phyloP scores from a whole-genome alignment of 2,888 invertebrate genomes.

The Dolichopus griseipennis region DNA sequence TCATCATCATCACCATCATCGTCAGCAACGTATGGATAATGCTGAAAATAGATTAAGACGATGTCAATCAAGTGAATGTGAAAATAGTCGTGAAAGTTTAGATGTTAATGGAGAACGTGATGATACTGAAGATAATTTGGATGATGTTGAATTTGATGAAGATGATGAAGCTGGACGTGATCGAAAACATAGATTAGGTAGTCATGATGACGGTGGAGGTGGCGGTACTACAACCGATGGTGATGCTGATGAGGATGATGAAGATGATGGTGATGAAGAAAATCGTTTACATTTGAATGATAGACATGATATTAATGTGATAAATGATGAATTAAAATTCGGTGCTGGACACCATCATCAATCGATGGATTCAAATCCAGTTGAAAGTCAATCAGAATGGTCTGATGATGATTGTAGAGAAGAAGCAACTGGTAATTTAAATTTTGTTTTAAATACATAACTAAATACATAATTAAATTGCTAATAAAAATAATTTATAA shows the following conservation, averaged over 20 bases:
- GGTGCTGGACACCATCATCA: conserved; percentile 43
- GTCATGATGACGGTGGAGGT: conserved; percentile 19
- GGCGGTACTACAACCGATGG: conserved; percentile 17
- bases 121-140: conserved; percentile 41
- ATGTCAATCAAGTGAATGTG: conserved; percentile 39
- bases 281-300: conserved; percentile 19
- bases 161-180: conserved; percentile 34
- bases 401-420: conserved; percentile 58
- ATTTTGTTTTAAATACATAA: background rate
- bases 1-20: background rate
- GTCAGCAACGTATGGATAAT: background rate
- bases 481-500: background rate
- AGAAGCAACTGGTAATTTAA: conserved; percentile 48
- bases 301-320: conserved; percentile 38
- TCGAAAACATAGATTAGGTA: conserved; percentile 32
- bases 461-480: background rate
- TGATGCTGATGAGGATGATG: conserved; percentile 22
- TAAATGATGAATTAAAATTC: conserved; percentile 44
- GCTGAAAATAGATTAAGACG: conserved; percentile 31
- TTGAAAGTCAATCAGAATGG: conserved; percentile 77
- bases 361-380: conserved; percentile 43
- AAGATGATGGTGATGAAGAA: conserved; percentile 24
- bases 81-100: conserved; percentile 39
- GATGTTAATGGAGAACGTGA: conserved; percentile 36
- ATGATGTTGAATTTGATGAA: conserved; percentile 41